Conservation (phyloP, 2,888 invertebrate species). For the Euplagia quadripunctaria region DNA sequence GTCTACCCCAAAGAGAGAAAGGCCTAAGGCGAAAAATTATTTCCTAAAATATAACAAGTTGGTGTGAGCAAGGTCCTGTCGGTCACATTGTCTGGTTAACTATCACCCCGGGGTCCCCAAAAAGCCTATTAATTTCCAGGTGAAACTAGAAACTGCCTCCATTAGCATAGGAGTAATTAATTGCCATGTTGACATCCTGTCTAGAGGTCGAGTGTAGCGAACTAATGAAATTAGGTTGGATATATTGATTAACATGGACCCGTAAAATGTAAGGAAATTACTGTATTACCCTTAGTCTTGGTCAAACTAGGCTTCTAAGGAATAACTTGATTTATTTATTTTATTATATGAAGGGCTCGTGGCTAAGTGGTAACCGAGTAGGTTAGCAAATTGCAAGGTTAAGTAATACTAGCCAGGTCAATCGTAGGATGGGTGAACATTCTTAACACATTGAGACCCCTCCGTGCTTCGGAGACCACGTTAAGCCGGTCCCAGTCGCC, state of each 20-base stretch:
- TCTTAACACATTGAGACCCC: too few species aligned
- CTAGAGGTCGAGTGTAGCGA: slow-evolving; percentile 31
- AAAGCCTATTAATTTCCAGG: slow-evolving; percentile 24
- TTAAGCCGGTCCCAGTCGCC: too few species aligned
- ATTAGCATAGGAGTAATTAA: slow-evolving; percentile 46
- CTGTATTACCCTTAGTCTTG: neutral
- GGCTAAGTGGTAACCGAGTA: too few species aligned
- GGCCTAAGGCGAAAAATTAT: neutral
- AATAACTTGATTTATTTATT: too few species aligned
- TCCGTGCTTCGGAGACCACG: too few species aligned
- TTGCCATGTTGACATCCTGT: slow-evolving; percentile 41
- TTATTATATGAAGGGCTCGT: too few species aligned
- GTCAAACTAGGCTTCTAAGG: neutral
- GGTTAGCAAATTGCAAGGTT: too few species aligned
- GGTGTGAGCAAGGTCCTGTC: neutral
- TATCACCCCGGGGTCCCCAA: neutral
- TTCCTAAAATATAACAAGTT: neutral
- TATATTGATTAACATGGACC: slow-evolving; percentile 19
- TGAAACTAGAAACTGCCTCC: slow-evolving; percentile 24
- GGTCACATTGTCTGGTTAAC: neutral
- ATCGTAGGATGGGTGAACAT: too few species aligned
- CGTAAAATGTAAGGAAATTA: slow-evolving; percentile 9
- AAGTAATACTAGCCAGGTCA: too few species aligned
- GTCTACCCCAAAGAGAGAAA: neutral
- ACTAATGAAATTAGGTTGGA: slow-evolving; percentile 45